phyloP scores from a whole-genome alignment of 2,888 invertebrate species.

The Bombylius discolor region DNA sequence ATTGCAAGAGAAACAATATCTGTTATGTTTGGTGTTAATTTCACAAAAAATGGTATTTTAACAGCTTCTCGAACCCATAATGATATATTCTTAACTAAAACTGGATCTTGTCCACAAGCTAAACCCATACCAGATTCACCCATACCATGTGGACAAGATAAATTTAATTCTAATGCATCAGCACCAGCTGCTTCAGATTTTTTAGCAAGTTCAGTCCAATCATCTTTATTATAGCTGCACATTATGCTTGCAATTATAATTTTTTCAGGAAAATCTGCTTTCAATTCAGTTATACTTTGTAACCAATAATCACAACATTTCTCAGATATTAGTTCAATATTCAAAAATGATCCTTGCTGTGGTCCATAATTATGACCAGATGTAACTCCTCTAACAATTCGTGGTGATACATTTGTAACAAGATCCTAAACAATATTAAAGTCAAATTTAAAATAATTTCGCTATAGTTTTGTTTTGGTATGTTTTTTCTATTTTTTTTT shows the following conservation, averaged over 20 bases:
- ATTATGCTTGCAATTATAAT: slow-evolving; percentile 91
- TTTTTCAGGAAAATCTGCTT: slow-evolving; percentile 81
- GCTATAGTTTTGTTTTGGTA: no score
- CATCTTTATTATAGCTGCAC: slow-evolving; percentile 74
- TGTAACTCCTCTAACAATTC: slow-evolving; percentile 88
- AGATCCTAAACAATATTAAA: slow-evolving; percentile 51
- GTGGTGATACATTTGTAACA: slow-evolving; percentile 93
- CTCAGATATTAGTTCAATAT: slow-evolving; percentile 96
- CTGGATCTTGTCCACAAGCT: slow-evolving; percentile 93
- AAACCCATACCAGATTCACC: slow-evolving; percentile 97
- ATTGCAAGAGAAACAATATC: slow-evolving; percentile 77
- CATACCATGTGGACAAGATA: slow-evolving; percentile 99
- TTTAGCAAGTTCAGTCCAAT: slow-evolving; percentile 74
- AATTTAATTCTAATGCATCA: slow-evolving; percentile 88
- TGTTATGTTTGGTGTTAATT: slow-evolving; percentile 95
- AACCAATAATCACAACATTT: slow-evolving; percentile 93
- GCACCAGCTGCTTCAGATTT: slow-evolving; percentile 73
- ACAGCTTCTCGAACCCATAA: slow-evolving; percentile 77
- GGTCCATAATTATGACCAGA: slow-evolving; percentile 87
- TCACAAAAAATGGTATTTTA: slow-evolving; percentile 92
- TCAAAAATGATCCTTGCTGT: slow-evolving; percentile 91
- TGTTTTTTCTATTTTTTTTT: not conserved
- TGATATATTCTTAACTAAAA: slow-evolving; percentile 76
- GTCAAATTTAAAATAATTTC: no score
- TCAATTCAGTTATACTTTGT: slow-evolving; percentile 72